Evolutionary conservation across 2,797 vertebrate genomes (phyloP).

Genomic region (Xyrichtys novacula): DNA sequence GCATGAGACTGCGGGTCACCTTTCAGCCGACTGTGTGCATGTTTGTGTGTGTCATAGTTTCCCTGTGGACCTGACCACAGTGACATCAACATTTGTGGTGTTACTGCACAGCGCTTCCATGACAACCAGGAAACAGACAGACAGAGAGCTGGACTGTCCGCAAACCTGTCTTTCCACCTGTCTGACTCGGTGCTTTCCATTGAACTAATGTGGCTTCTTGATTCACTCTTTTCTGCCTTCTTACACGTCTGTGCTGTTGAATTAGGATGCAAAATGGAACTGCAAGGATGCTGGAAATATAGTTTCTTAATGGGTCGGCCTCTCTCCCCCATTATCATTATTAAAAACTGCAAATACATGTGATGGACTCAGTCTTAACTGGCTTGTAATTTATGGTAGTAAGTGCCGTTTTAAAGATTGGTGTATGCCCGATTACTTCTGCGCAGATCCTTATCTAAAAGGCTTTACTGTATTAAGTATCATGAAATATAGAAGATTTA

Average conservation of each 20-base stretch:
- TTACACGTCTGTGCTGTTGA: background rate
- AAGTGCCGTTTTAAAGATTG: background rate
- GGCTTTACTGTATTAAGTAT: background rate
- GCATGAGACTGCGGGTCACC: constrained; percentile 9
- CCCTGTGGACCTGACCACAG: constrained; percentile 27
- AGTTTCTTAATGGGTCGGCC: background rate
- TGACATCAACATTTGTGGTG: constrained; percentile 44
- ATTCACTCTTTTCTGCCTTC: background rate
- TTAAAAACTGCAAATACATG: background rate
- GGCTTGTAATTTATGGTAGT: background rate
- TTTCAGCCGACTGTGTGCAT: constrained; percentile 15
- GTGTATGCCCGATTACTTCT: background rate
- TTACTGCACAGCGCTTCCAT: constrained; percentile 21
- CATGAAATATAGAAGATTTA: background rate
- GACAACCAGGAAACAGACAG: constrained; percentile 41
- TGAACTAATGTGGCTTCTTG: background rate
- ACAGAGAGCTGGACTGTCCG: constrained; percentile 24
- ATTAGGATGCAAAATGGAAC: background rate
- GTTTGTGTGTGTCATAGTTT: constrained; percentile 32
- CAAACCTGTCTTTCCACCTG: constrained; percentile 44
- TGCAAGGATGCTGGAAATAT: background rate
- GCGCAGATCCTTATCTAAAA: background rate
- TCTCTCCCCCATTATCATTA: background rate
- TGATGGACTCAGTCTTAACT: background rate
- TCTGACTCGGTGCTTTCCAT: constrained; percentile 24